Conservation (phyloP, 1,140 invertebrate species). For the Mamestra configurata region DNA sequence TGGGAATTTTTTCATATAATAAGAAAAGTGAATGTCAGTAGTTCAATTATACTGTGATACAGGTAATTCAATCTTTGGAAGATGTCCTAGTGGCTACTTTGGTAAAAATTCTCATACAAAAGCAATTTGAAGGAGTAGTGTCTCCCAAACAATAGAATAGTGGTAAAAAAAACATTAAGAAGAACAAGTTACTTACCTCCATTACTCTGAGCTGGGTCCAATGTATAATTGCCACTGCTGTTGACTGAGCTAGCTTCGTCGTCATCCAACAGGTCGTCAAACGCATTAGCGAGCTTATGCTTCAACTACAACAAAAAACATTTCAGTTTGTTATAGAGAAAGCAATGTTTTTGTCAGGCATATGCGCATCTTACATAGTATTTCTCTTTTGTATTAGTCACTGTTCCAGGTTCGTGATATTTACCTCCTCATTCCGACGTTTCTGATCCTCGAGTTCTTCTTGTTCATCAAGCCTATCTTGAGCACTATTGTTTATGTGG, state of each 20-base stretch:
- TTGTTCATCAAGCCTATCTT: conserved; percentile 88
- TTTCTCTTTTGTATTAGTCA: background rate
- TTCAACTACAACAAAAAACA: conserved; percentile 81
- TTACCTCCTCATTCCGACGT: conserved; percentile 88
- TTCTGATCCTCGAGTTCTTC: conserved; percentile 89
- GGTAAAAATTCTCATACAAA: no score
- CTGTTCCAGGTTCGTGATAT: no score
- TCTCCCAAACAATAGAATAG: no score
- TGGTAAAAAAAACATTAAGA: no score
- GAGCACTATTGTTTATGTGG: conserved; percentile 88
- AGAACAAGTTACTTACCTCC: conserved; percentile 61
- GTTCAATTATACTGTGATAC: no score
- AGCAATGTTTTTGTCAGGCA: conserved; percentile 20
- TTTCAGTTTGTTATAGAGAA: conserved; percentile 12
- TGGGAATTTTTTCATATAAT: no score
- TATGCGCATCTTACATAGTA: background rate
- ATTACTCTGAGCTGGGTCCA: conserved; percentile 75
- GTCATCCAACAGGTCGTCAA: conserved; percentile 88
- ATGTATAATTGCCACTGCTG: conserved; percentile 84
- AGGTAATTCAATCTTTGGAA: no score
- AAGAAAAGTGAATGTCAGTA: no score
- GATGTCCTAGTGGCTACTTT: no score
- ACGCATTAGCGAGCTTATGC: conserved; percentile 88
- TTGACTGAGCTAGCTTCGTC: conserved; percentile 88
- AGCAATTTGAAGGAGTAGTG: no score